phyloP scores from a whole-genome alignment of 2,113 vertebrate species.

The Hyaena hyaena region DNA sequence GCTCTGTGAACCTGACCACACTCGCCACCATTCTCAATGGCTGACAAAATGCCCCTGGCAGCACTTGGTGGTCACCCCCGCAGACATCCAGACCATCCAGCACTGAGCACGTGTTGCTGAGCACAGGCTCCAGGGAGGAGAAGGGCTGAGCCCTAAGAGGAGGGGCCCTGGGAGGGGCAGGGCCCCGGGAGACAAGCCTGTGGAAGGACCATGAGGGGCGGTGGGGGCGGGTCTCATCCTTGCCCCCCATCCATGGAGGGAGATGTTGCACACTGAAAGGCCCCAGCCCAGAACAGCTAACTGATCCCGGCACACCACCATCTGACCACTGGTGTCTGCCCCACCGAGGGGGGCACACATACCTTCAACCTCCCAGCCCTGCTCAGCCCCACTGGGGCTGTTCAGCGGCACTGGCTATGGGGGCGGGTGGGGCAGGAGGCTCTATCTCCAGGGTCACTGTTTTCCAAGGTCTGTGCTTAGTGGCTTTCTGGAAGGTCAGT shows the following conservation, averaged over 20 bases:
- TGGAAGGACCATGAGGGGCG: background rate
- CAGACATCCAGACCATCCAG: background rate
- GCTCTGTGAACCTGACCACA: background rate
- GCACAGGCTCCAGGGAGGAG: background rate
- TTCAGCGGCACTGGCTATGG: background rate
- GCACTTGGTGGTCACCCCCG: background rate
- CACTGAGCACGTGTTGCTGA: rapidly evolving
- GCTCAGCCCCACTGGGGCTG: background rate
- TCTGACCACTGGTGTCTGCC: rapidly evolving
- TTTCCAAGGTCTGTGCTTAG: background rate
- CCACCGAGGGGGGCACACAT: background rate
- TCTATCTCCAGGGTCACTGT: background rate
- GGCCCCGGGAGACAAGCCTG: no score
- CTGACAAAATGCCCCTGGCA: background rate
- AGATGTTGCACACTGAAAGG: background rate
- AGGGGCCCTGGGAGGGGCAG: no score
- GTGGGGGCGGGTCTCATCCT: background rate
- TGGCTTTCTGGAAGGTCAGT: background rate
- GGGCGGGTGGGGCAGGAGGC: background rate
- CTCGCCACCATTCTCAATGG: background rate
- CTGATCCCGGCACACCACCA: rapidly evolving
- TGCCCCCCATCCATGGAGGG: background rate
- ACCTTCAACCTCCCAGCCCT: no score
- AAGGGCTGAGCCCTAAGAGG: rapidly evolving
- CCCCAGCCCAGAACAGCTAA: background rate